Evolutionary conservation across 2,888 invertebrate genomes (phyloP).

Genomic region (Holacanthella duospinosa): DNA sequence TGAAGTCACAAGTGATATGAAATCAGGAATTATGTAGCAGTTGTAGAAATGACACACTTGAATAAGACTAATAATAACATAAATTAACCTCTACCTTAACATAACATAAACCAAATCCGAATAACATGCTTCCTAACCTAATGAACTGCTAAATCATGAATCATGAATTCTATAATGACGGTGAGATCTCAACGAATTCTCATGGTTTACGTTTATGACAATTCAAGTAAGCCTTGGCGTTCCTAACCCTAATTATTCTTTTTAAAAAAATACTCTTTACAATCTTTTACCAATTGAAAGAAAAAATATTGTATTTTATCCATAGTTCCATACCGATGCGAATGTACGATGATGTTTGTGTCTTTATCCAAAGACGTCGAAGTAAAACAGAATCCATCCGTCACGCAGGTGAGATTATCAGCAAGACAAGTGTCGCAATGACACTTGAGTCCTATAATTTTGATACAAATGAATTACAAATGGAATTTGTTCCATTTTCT

Average conservation of each 20-base stretch:
- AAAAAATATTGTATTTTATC: not conserved
- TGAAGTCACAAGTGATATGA: too few species aligned
- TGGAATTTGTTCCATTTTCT: not conserved
- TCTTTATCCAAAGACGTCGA: slow-evolving; percentile 55
- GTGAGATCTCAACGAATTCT: too few species aligned
- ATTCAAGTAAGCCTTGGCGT: too few species aligned
- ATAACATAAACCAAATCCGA: too few species aligned
- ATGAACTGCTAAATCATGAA: too few species aligned
- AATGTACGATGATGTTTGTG: slow-evolving; percentile 49
- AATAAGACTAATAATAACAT: too few species aligned
- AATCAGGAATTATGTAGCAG: too few species aligned
- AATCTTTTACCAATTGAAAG: not conserved
- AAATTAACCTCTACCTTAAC: too few species aligned
- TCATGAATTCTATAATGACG: too few species aligned
- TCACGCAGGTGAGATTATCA: slow-evolving; percentile 69
- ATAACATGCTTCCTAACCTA: too few species aligned
- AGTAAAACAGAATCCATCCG: slow-evolving; percentile 80
- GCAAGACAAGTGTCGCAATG: slow-evolving; percentile 69
- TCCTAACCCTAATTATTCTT: not conserved
- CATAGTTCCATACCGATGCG: slow-evolving; percentile 64
- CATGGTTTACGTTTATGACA: too few species aligned
- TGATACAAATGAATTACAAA: slow-evolving; percentile 44
- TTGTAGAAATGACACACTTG: too few species aligned
- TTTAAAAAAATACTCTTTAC: not conserved
- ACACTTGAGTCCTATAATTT: slow-evolving; percentile 66